Evolutionary conservation across 2,797 vertebrate genomes (phyloP), one percentile per base, ranked within the genome.

Genomic region (Phaenicophaeus curvirostris): DNA sequence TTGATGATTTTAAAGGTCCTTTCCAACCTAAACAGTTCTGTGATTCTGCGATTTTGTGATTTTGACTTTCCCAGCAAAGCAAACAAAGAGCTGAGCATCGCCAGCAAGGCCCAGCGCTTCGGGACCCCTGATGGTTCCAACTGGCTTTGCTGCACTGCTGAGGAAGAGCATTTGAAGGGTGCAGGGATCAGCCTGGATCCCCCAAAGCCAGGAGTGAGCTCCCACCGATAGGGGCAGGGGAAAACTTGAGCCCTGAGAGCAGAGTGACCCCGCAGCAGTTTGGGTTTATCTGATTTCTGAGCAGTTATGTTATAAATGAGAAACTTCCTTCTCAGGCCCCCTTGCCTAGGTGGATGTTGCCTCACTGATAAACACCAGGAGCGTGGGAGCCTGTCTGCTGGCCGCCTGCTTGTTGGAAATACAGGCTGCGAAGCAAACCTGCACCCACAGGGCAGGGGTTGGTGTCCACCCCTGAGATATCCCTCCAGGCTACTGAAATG

Each of bases 331-430:
- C 88, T 94, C 59, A 3, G 20, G 51, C n/a, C 25, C 21, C 24
- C 30, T 7, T 2, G 7, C 69, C 59, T 44, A 33, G 46, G 42
- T 5, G 25, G 78, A 24, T 67, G n/a, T n/a, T 59, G 63, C 51
- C 35, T 90, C 0, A 0, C 54, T 53, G 85, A 85, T 85, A 83
- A 85, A 20, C 1, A 1, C 30, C 0, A 0, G 20, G 30, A 24
- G 63, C 2, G 7, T 28, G 21, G 61, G 48, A 91, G 30, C 44
- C 24, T 31, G 31, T 67, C 81, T 8, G 6, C 37, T 13, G 5
- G 30, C 78, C 18, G 7, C 20, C 24, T 59, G 50, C 51, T 71
- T 33, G 42, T 33, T 1, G 6, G 61, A 55, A 83, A 27, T 1
- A 57, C 20, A n/a, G 31, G 19, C 76, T 80, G 55, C 61, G 24